Base-by-base conservation (phyloP, 92 coral and sea anemone genomes). In the Muricea muricata region DNA sequence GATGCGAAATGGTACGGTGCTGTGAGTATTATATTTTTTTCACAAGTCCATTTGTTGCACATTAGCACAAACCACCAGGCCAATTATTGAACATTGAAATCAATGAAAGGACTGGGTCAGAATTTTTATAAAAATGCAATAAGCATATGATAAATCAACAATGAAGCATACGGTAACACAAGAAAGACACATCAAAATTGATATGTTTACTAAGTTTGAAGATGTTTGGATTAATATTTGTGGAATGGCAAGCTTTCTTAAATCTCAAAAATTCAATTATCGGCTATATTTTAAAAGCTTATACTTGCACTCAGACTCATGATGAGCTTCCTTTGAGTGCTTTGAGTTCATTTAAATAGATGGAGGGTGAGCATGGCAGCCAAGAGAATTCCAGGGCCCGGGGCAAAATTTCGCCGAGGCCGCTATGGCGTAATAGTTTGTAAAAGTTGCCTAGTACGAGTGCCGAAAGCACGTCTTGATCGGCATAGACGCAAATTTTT, bases 191-290 rank as follows among this genome's bases (percentile, higher is more conserved):
- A 63, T 63, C 70, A 63, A 63, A 63, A 63, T 63, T 10, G 70
- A 63, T 63, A 10, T 21, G 70, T 63, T 34, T 63, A 63, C 26
- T 34, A 21, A 63, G 70, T 63, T 63, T 63, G 70, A 63, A 63
- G 70, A 63, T 63, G 70, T 63, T 63, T 63, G 70, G 70, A 63
- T 63, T 63, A 63, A 63, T 63, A 63, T 63, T 30, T 30, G 20
- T 63, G 70, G 70, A 63, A 63, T 63, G 70, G 70, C 70, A 63
- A 63, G 70, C 70, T 63, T 63, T 63, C 26, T 63, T 63, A 63
- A 63, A 63, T 63, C 70, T 10, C 70, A 63, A 63, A 63, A 63
- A 63, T 63, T 63, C n/a, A n/a, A n/a, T n/a, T n/a, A n/a, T n/a
- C n/a, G n/a, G n/a, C n/a, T n/a, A n/a, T n/a, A n/a, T n/a, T n/a